Evolutionary conservation across 2,113 vertebrate genomes (phyloP).

Genomic region (Clarias macrocephalus): DNA sequence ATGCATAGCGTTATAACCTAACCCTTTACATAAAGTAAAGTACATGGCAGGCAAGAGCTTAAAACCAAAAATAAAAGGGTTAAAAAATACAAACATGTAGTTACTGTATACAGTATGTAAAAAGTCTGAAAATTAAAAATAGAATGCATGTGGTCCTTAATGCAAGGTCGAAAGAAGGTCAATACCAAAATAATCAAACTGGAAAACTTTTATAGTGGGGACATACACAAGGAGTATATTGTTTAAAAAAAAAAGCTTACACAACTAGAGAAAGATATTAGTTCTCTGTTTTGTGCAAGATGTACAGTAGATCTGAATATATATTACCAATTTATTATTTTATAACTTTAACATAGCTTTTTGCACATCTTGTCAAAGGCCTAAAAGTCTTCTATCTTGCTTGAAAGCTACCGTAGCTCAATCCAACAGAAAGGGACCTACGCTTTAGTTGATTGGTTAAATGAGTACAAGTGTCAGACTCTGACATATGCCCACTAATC

Average conservation of each 20-base stretch:
- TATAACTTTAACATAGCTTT: neutral
- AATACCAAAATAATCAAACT: neutral
- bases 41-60: neutral
- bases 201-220: neutral
- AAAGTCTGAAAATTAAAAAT: neutral
- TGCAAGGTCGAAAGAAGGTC: neutral
- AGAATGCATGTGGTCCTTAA: neutral
- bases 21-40: too few species aligned
- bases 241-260: neutral
- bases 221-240: neutral
- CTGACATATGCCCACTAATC: constrained; percentile 50
- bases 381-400: neutral
- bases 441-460: constrained; percentile 32
- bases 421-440: neutral
- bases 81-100: neutral
- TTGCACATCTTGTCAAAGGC: neutral
- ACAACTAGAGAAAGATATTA: neutral
- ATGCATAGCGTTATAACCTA: too few species aligned
- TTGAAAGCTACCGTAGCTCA: constrained; percentile 5
- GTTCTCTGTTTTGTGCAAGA: neutral
- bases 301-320: neutral
- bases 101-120: neutral
- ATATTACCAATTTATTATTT: neutral
- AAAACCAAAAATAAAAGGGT: neutral
- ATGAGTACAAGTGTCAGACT: constrained; percentile 22